Evolutionary conservation across 2,113 vertebrate species (phyloP), one percentile per base, ranked within the genome.

Genomic region (Phocoena sinus): DNA sequence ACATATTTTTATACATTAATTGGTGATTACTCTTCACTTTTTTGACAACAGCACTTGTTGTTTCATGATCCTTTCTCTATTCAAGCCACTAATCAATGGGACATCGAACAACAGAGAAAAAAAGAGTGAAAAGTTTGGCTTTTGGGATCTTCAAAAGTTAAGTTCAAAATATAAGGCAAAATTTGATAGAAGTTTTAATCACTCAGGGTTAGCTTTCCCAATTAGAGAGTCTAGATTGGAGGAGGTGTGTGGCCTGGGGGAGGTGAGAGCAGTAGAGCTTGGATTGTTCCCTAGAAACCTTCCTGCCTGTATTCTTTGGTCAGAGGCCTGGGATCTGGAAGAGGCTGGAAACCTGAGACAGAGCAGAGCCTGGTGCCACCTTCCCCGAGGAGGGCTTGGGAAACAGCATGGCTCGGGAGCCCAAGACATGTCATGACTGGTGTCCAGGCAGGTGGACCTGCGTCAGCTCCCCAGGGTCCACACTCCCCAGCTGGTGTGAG

Each of bases 1-100:
- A 94, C 63, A 87, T 83, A 87, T 83, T 95, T 92, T 70, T 36
- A 79, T 33, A 28, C 92, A 93, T 79, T 96, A 95, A 95, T 91
- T 95, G 85, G 33, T 93, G 38, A 74, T 77, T 89, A 83, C 38
- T n/a, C 15, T 67, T 56, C 33, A 79, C 38, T 67, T 77, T 95
- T 36, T 36, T 89, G n/a, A 71, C 26, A 77, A 28, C 58, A 60
- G 36, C 9, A 20, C 33, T 87, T 87, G 25, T 79, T 92, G 89
- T 83, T 70, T 58, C 56, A 8, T 53, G 36, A 58, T 68, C 68
- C 68, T n/a, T 28, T 86, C 62, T 94, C 41, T 65, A 33, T 65
- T 96, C 88, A 92, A 91, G 68, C 23, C 86, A 82, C 12, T 87
- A 83, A 91, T 83, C 70, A 67, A 71, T 6, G 73, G 94, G 71